Percentiles rank a stretch among this genome's conserved stretches.
Evolutionary conservation across 1,140 invertebrate genomes (phyloP).

Genomic region (Dendroctonus ponderosae): DNA sequence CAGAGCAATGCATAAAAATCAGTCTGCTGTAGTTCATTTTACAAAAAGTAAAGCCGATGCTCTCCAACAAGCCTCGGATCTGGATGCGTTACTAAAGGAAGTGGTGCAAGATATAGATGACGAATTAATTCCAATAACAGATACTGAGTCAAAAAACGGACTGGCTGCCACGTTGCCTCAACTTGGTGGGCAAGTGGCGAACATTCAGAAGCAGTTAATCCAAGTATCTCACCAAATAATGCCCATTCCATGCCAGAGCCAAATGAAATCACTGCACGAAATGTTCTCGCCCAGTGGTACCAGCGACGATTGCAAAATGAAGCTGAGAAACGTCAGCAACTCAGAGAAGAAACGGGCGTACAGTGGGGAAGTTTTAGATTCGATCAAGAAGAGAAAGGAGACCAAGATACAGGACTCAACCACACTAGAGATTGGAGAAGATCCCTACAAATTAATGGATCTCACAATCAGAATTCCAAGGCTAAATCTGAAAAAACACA

Average conservation of each 20-base stretch:
- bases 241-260: constrained; percentile 16
- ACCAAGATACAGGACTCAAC: constrained; percentile 1
- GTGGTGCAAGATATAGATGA: constrained; percentile 23
- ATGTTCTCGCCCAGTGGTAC: constrained; percentile 31
- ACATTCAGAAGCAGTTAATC: constrained; percentile 28
- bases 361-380: neutral
- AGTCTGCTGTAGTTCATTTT: neutral
- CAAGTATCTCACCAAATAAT: constrained; percentile 25
- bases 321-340: constrained; percentile 19
- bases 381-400: constrained; percentile 6
- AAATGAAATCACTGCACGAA: constrained; percentile 26
- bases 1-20: neutral
- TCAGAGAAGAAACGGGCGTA: constrained; percentile 9
- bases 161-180: constrained; percentile 40
- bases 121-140: constrained; percentile 5
- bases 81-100: constrained; percentile 20
- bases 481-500: constrained; percentile 12
- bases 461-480: constrained; percentile 16
- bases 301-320: constrained; percentile 27
- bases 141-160: constrained; percentile 40
- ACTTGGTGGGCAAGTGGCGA: constrained; percentile 43
- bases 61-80: constrained; percentile 3
- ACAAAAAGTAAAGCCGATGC: neutral
- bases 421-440: neutral
- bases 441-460: constrained; percentile 3